Evolutionary conservation across 2,888 invertebrate species (phyloP).

Genomic region (Galerucella pusilla): DNA sequence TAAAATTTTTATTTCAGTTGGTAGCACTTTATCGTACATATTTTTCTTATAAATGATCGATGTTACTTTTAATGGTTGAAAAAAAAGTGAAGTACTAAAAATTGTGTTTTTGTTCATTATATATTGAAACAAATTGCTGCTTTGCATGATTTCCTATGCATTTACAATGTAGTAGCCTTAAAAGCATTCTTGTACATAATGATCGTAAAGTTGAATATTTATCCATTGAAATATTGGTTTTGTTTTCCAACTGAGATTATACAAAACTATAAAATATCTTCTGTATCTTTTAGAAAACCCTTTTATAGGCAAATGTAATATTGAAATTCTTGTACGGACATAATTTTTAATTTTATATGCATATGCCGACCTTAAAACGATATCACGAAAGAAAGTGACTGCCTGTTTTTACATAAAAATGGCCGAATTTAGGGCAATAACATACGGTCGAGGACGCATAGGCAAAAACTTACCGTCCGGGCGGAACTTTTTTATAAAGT

Average conservation of each 20-base stretch:
- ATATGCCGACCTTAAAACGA: slow-evolving; percentile 30
- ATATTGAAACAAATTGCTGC: not conserved
- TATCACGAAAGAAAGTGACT: slow-evolving; percentile 30
- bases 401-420: slow-evolving; percentile 32
- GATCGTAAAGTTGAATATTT: not conserved
- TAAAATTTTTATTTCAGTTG: no score
- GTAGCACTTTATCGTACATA: no score
- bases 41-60: no score
- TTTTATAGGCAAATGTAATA: not conserved
- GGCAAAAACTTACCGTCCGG: not conserved
- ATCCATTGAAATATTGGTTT: not conserved
- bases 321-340: slow-evolving; percentile 8
- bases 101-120: not conserved
- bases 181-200: not conserved
- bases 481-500: slow-evolving; percentile 19
- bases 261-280: no score
- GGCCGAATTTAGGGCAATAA: slow-evolving; percentile 33
- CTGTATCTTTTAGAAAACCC: no score
- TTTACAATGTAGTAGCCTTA: not conserved
- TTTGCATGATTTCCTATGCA: not conserved
- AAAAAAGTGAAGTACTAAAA: no score
- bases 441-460: slow-evolving; percentile 30
- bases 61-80: no score
- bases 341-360: slow-evolving; percentile 36
- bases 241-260: no score